Evolutionary conservation across 2,888 invertebrate species (phyloP).

Genomic region (Koerneria pararmatus): DNA sequence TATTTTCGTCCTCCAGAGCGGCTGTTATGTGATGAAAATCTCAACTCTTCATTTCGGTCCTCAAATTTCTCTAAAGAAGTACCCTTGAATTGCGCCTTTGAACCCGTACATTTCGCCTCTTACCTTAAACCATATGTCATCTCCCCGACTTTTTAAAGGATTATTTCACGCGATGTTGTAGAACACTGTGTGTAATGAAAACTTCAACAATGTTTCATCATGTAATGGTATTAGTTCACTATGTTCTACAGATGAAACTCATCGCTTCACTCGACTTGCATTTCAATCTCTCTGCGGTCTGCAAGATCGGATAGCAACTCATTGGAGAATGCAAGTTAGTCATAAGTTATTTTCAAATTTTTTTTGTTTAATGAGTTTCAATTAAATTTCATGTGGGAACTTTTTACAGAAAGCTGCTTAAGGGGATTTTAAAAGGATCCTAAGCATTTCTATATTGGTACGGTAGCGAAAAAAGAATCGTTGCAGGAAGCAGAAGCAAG

Average conservation of each 20-base stretch:
- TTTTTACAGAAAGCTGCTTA: too few species aligned
- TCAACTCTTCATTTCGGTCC: too few species aligned
- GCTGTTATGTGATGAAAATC: too few species aligned
- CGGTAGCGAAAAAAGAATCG: too few species aligned
- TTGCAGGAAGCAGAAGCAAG: neutral
- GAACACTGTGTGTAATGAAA: neutral
- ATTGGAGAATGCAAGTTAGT: constrained; percentile 35
- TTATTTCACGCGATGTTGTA: neutral
- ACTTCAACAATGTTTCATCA: neutral
- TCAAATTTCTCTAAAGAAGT: too few species aligned
- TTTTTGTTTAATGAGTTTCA: too few species aligned
- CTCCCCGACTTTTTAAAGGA: neutral
- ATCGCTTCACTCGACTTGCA: constrained; percentile 41
- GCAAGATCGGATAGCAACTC: constrained; percentile 28
- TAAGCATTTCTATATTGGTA: too few species aligned
- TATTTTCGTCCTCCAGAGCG: too few species aligned
- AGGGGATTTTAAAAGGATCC: too few species aligned
- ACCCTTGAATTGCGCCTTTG: neutral
- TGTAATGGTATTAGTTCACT: neutral
- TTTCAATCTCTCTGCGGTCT: constrained; percentile 45
- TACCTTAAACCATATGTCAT: neutral
- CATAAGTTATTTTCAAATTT: neutral
- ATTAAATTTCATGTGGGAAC: too few species aligned
- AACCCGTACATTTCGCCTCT: too few species aligned
- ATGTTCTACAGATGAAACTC: constrained; percentile 37